phyloP scores from a whole-genome alignment of 1,140 invertebrate species.

The Agraylea sexmaculata region DNA sequence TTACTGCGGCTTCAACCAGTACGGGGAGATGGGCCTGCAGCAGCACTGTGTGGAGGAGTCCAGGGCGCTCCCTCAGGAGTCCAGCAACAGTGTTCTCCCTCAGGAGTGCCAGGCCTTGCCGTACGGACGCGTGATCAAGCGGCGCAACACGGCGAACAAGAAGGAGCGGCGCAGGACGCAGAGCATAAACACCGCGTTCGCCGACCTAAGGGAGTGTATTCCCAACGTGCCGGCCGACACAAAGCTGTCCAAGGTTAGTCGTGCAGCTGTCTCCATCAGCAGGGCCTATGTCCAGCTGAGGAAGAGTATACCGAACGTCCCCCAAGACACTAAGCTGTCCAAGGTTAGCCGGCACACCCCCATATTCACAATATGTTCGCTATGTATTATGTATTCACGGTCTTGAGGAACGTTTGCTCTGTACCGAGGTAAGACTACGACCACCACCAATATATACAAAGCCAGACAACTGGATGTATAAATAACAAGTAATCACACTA shows the following conservation, averaged over 20 bases:
- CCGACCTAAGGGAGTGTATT: conserved; percentile 82
- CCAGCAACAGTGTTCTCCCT: background rate
- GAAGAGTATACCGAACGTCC: conserved; percentile 83
- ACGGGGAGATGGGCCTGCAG: no score
- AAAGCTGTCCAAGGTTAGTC: conserved; percentile 70
- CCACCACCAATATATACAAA: no score
- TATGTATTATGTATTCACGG: no score
- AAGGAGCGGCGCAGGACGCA: conserved; percentile 86
- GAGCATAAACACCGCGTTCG: conserved; percentile 91
- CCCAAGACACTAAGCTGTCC: conserved; percentile 77
- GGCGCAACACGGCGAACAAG: conserved; percentile 78
- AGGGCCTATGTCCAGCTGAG: conserved; percentile 75
- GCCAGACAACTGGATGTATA: no score
- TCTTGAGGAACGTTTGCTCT: no score
- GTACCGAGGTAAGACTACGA: no score
- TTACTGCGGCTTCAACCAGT: no score
- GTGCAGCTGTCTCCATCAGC: conserved; percentile 55
- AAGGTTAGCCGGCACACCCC: conserved; percentile 38
- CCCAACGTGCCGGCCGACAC: conserved; percentile 93
- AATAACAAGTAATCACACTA: no score
- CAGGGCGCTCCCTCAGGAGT: no score
- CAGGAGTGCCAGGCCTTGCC: conserved; percentile 20
- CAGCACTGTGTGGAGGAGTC: no score
- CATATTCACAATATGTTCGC: no score
- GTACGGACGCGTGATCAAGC: conserved; percentile 52